Conservation (phyloP, 2,888 invertebrate genomes). For the Volucella zonaria region DNA sequence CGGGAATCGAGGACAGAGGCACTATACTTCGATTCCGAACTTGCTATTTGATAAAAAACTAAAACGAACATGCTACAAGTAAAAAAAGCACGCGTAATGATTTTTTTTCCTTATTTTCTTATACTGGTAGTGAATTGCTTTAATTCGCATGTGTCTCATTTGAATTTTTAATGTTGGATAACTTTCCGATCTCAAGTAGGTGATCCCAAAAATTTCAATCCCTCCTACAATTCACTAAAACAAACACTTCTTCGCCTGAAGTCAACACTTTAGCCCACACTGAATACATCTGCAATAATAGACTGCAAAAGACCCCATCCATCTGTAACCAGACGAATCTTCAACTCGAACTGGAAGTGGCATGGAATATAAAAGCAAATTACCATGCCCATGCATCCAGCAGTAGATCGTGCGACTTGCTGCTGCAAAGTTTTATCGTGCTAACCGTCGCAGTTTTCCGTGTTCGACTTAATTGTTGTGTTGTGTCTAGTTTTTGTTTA, state of each 20-base stretch:
- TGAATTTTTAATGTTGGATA: too few relatives aligned
- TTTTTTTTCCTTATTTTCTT: too few relatives aligned
- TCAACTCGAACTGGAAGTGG: constrained; percentile 56
- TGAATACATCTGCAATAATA: not conserved
- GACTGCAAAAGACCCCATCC: constrained; percentile 49
- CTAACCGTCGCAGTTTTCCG: constrained; percentile 26
- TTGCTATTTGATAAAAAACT: too few relatives aligned
- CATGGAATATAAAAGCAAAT: constrained; percentile 80
- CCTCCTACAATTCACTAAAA: not conserved
- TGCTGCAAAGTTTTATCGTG: constrained; percentile 50
- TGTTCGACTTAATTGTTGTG: constrained; percentile 8
- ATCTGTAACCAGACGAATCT: constrained; percentile 33
- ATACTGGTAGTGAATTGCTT: too few relatives aligned
- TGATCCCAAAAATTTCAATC: not conserved
- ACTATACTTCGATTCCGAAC: too few relatives aligned
- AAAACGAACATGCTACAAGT: too few relatives aligned
- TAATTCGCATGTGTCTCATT: too few relatives aligned
- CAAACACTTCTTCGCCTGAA: not conserved
- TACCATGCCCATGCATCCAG: constrained; percentile 78
- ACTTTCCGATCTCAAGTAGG: too few relatives aligned
- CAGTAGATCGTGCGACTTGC: constrained; percentile 80
- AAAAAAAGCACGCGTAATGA: too few relatives aligned
- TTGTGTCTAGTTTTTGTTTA: constrained; percentile 11
- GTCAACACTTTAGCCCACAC: constrained; percentile 30
- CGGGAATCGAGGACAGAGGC: too few relatives aligned